These are phyloP conservation scores for Allobates femoralis DNA, from an alignment of 2,797 vertebrate species.

Conservation along the genomic window DNA sequence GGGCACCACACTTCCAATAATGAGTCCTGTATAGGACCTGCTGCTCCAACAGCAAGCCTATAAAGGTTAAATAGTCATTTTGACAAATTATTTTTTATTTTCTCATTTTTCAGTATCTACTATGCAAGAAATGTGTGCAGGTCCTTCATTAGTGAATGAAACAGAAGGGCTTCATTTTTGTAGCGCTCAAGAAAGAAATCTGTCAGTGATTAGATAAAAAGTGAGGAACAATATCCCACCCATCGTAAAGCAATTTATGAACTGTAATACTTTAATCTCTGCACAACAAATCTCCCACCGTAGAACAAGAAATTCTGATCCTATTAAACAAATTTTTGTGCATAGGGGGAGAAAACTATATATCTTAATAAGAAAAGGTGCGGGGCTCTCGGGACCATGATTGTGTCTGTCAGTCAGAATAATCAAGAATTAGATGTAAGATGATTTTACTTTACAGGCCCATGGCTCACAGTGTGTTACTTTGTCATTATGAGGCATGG, in stretches of 20 bases:
- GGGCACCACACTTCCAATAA: too few species aligned
- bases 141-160: not conserved
- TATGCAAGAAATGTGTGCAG: not conserved
- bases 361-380: slow-evolving; percentile 45
- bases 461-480: slow-evolving; percentile 42
- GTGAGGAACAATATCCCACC: slow-evolving; percentile 61
- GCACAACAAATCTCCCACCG: slow-evolving; percentile 30
- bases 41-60: not conserved
- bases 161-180: slow-evolving; percentile 6
- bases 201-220: slow-evolving; percentile 54
- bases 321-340: slow-evolving; percentile 35
- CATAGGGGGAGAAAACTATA: not conserved
- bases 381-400: not conserved
- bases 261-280: slow-evolving; percentile 59
- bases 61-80: not conserved
- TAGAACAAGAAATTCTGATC: slow-evolving; percentile 28
- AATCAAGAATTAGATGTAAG: slow-evolving; percentile 52
- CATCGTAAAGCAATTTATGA: slow-evolving; percentile 55
- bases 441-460: slow-evolving; percentile 46
- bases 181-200: slow-evolving; percentile 22
- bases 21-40: not conserved
- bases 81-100: not conserved
- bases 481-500: slow-evolving; percentile 46
- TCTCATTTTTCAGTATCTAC: not conserved
- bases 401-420: slow-evolving; percentile 48